Base-by-base conservation (phyloP, 1,140 invertebrate genomes). In the Leptinotarsa defecta region DNA sequence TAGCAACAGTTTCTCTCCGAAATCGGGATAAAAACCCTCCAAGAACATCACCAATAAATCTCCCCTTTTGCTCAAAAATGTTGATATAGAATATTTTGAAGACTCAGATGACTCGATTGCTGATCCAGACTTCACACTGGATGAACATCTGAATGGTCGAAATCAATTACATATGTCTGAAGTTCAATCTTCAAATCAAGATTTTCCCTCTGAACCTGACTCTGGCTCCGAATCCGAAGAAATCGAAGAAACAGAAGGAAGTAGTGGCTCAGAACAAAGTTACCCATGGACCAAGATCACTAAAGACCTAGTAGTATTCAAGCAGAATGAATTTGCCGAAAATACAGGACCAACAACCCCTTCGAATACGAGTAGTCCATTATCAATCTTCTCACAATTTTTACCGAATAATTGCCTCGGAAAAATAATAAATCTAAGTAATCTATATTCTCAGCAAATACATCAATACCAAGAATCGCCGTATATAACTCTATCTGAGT, bases 361-460 rank as follows among this genome's bases (percentile, higher is more conserved):
- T 57, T 17, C n/a, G 52, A 57, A 57, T n/a, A 57, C n/a, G 52
- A n/a, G 52, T n/a, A 57, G 52, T 57, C 52, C 52, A 57, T 57
- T 57, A n/a, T 57, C 52, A 57, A 57, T 17, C 52, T 57, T 19
- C 17, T n/a, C n/a, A 8, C 17, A 57, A 57, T 57, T 17, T 57
- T 57, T n/a, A 57, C 52, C 13, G 6, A 4, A 57, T 57, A 17
- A 57, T 57, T 57, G n/a, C 6, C 13, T n/a, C 17, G n/a, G 17
- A n/a, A 57, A 57, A 57, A 57, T 57, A n/a, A 57, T 19, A 17
- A 19, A 57, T 57, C 4, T 0, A 57, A n/a, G 52, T 57, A 15
- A 57, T 43, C 34, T 43, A 11, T 43, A 43, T 43, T 11, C 34
- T 43, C 34, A 43, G 34, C 34, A 43, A 43, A 43, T 43, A 43